phyloP scores from a whole-genome alignment of 2,113 vertebrate species.

The Trichechus manatus region DNA sequence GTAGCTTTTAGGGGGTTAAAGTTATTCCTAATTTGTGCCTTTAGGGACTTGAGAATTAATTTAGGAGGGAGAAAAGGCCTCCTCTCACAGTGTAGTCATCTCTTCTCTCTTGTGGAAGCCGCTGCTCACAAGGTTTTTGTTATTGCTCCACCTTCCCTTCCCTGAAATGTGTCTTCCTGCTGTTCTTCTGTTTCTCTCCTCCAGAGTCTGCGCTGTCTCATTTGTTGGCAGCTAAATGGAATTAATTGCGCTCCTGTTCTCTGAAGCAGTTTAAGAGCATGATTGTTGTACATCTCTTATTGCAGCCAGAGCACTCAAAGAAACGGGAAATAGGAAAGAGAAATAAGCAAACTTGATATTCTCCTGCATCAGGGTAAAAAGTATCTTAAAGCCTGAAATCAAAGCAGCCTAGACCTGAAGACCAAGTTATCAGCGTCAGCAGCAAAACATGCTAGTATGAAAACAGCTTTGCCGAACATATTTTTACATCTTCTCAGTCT shows the following conservation, averaged over 20 bases:
- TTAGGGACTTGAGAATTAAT: constrained; percentile 18
- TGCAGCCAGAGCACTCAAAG: constrained; percentile 76
- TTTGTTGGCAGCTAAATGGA: constrained; percentile 75
- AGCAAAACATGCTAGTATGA: constrained; percentile 40
- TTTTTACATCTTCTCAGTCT: constrained; percentile 19
- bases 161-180: constrained; percentile 48
- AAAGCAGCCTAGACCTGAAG: constrained; percentile 65
- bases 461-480: constrained; percentile 47
- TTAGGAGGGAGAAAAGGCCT: constrained; percentile 21
- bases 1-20: not conserved
- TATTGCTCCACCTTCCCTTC: not conserved
- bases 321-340: constrained; percentile 64
- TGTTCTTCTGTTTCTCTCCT: constrained; percentile 65
- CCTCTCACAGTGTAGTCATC: not conserved
- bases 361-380: constrained; percentile 23
- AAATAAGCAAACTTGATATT: constrained; percentile 66
- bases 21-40: constrained; percentile 38
- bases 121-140: constrained; percentile 49
- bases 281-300: constrained; percentile 79
- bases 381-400: constrained; percentile 42
- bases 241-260: constrained; percentile 73
- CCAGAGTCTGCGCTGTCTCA: constrained; percentile 59
- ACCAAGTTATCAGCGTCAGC: constrained; percentile 19
- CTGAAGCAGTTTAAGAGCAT: constrained; percentile 80
- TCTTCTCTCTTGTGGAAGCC: not conserved